These are phyloP conservation scores for Drosophila nigrodunni DNA, from an alignment of 1,140 invertebrate genomes.

Conservation along the genomic window DNA sequence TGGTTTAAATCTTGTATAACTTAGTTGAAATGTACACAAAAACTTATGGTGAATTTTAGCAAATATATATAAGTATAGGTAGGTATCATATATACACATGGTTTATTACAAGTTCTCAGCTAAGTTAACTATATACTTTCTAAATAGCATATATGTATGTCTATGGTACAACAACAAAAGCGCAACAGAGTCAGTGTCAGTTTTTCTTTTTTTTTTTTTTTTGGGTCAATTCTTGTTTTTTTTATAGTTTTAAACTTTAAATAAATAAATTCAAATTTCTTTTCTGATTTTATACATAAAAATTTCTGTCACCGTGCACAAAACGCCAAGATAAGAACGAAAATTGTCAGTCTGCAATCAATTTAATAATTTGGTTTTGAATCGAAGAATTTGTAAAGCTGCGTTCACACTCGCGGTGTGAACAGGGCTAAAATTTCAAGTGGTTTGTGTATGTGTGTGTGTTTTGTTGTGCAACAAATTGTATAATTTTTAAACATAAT, in stretches of 20 bases:
- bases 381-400: constrained; percentile 15
- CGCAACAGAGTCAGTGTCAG: constrained; percentile 74
- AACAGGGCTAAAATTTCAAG: constrained; percentile 20
- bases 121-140: constrained; percentile 52
- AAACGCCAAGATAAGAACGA: constrained; percentile 48
- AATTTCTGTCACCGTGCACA: constrained; percentile 68
- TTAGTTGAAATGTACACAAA: constrained; percentile 74
- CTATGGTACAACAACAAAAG: constrained; percentile 79
- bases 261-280: constrained; percentile 58
- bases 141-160: constrained; percentile 61
- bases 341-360: constrained; percentile 51
- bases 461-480: constrained; percentile 69
- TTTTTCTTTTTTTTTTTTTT: neutral
- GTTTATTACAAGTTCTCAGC: constrained; percentile 73
- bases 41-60: constrained; percentile 68
- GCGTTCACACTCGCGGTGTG: constrained; percentile 12
- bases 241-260: constrained; percentile 42
- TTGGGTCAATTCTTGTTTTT: constrained; percentile 52
- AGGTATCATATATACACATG: constrained; percentile 46
- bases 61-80: constrained; percentile 31
- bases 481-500: constrained; percentile 62
- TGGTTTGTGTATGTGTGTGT: constrained; percentile 19
- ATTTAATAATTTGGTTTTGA: constrained; percentile 48
- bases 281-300: constrained; percentile 48
- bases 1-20: constrained; percentile 63